phyloP scores from a whole-genome alignment of 1,140 invertebrate species.

The Colletes latitarsis region DNA sequence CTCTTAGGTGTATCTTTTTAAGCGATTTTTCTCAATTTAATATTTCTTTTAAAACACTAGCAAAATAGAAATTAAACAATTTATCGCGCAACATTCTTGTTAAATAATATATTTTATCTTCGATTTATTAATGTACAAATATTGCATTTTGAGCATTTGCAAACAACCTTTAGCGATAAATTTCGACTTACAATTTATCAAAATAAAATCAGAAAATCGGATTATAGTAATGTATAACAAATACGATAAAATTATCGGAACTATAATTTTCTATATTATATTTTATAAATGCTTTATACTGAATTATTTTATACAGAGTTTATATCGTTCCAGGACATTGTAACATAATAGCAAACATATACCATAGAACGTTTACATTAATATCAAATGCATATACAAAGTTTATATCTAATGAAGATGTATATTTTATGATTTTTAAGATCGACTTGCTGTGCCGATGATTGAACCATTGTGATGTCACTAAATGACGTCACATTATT shows the following conservation, averaged over 20 bases:
- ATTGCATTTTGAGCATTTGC: background rate
- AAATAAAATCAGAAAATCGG: too few species aligned
- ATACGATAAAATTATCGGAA: background rate
- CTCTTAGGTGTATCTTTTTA: background rate
- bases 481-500: background rate
- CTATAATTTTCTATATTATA: too few species aligned
- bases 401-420: background rate
- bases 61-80: background rate
- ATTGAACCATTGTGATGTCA: background rate
- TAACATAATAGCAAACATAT: too few species aligned
- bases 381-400: background rate
- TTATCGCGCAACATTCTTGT: background rate
- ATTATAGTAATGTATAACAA: too few species aligned
- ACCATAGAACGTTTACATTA: too few species aligned
- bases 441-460: too few species aligned
- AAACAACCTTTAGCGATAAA: background rate
- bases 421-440: background rate
- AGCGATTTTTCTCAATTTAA: background rate
- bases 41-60: background rate
- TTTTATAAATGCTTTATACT: too few species aligned
- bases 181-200: too few species aligned
- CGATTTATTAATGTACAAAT: background rate
- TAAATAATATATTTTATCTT: background rate
- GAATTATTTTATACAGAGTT: too few species aligned
- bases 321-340: too few species aligned